A percentile compares a stretch with the other conserved stretches of the same genome.
These are phyloP conservation scores for Oreochromis mossambicus DNA, from an alignment of 2,797 vertebrate species.

Conservation along the genomic window DNA sequence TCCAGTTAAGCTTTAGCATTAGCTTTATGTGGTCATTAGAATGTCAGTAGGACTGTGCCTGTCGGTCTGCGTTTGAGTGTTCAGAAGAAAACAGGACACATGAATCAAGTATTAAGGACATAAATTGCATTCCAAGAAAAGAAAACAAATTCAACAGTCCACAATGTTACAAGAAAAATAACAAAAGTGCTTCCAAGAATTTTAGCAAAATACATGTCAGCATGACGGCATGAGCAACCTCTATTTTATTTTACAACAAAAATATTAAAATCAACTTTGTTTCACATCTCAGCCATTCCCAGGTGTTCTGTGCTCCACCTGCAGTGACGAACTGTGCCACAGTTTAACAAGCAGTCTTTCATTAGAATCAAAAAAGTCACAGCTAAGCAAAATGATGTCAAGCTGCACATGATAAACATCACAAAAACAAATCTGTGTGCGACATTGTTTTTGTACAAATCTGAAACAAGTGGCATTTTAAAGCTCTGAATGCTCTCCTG, in stretches of 20 bases:
- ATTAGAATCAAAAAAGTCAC: background rate
- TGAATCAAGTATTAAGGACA: background rate
- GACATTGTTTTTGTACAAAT: background rate
- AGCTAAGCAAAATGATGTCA: background rate
- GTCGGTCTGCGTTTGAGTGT: background rate
- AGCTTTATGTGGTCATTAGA: background rate
- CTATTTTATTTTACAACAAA: background rate
- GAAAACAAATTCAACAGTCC: background rate
- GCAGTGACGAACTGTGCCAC: background rate
- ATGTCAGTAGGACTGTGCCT: background rate
- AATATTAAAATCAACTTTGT: background rate
- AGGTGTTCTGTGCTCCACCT: background rate
- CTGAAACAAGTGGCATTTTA: background rate
- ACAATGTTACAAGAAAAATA: background rate
- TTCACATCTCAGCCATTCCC: background rate
- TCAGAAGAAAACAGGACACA: background rate
- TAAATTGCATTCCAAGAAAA: background rate
- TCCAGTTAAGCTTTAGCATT: background rate
- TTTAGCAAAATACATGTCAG: background rate
- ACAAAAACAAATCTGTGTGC: background rate
- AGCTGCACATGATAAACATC: background rate
- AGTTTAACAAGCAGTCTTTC: background rate
- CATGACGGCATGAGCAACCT: background rate
- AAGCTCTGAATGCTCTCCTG: accelerated
- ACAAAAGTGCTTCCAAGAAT: background rate